phyloP scores from a whole-genome alignment of 2,888 invertebrate species.

The Sisyra terminalis region DNA sequence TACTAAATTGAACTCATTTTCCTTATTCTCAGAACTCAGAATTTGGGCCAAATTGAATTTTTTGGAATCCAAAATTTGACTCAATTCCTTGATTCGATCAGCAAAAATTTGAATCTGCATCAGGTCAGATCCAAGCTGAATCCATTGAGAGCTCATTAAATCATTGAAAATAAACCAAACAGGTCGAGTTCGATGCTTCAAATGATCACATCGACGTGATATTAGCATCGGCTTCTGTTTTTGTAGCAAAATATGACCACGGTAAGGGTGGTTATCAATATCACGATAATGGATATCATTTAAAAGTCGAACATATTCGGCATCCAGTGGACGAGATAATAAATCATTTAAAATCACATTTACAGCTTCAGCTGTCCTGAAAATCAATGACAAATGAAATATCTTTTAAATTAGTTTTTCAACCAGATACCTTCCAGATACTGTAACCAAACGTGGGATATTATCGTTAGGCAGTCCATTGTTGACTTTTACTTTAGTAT shows the following conservation, averaged over 20 bases:
- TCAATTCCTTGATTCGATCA: constrained; percentile 42
- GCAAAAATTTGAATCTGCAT: constrained; percentile 51
- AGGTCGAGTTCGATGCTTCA: constrained; percentile 36
- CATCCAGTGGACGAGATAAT: constrained; percentile 40
- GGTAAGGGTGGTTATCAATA: constrained; percentile 39
- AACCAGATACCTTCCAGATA: constrained; percentile 4
- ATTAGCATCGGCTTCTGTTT: constrained; percentile 19
- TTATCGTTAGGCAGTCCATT: constrained; percentile 1
- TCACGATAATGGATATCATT: constrained; percentile 32
- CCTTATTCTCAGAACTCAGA: constrained; percentile 41
- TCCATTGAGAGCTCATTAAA: constrained; percentile 67
- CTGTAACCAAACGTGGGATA: background rate
- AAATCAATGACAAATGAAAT: background rate
- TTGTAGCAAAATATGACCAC: constrained; percentile 39
- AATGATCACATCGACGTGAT: constrained; percentile 37
- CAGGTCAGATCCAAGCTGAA: constrained; percentile 46
- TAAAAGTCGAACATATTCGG: constrained; percentile 39
- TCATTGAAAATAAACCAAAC: constrained; percentile 56
- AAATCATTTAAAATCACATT: constrained; percentile 44
- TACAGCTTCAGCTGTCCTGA: constrained; percentile 57
- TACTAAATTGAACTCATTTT: constrained; percentile 53
- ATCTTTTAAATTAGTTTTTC: background rate
- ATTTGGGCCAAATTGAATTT: constrained; percentile 47
- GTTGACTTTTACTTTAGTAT: constrained; percentile 9
- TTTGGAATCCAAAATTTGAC: constrained; percentile 40